These are phyloP conservation scores for Agonopterix arenella DNA, from an alignment of 2,888 invertebrate species.

Conservation along the genomic window DNA sequence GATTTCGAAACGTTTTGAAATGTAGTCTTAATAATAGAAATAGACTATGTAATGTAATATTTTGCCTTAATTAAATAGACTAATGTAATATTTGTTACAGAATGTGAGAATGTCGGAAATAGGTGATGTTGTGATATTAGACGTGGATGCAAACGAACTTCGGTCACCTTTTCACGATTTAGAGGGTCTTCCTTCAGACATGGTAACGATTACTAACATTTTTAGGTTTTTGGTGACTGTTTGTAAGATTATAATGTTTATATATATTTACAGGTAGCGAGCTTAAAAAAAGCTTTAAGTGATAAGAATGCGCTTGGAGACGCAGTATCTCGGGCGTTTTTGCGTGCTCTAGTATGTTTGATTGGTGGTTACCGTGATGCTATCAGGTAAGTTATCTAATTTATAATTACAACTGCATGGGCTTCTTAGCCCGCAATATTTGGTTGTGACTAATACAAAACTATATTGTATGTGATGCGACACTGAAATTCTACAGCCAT, in stretches of 20 bases:
- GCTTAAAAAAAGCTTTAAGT: constrained; percentile 85
- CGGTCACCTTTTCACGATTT: constrained; percentile 94
- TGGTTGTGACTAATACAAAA: too few species aligned
- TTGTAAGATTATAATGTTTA: not conserved
- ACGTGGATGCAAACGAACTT: constrained; percentile 93
- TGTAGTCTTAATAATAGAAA: too few species aligned
- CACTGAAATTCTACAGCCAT: too few species aligned
- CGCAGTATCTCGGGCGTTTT: constrained; percentile 94
- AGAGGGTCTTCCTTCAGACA: constrained; percentile 91
- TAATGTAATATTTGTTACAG: constrained; percentile 61
- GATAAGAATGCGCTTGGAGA: constrained; percentile 90
- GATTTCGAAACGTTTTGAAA: too few species aligned
- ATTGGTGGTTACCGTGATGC: constrained; percentile 97
- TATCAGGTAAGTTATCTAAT: constrained; percentile 74
- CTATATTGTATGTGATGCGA: too few species aligned
- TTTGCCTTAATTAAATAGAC: too few species aligned
- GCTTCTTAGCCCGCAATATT: too few species aligned
- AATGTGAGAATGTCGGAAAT: constrained; percentile 87
- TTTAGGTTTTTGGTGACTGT: not conserved
- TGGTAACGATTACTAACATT: constrained; percentile 75
- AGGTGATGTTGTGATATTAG: constrained; percentile 95
- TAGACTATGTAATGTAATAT: too few species aligned
- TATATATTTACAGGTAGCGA: constrained; percentile 77
- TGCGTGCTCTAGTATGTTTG: constrained; percentile 92
- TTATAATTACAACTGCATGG: not conserved